A percentile compares a stretch with the other conserved stretches of the same genome.
These are phyloP conservation scores for Bombus difficillimus DNA, from an alignment of 1,140 invertebrate genomes.

Conservation along the genomic window DNA sequence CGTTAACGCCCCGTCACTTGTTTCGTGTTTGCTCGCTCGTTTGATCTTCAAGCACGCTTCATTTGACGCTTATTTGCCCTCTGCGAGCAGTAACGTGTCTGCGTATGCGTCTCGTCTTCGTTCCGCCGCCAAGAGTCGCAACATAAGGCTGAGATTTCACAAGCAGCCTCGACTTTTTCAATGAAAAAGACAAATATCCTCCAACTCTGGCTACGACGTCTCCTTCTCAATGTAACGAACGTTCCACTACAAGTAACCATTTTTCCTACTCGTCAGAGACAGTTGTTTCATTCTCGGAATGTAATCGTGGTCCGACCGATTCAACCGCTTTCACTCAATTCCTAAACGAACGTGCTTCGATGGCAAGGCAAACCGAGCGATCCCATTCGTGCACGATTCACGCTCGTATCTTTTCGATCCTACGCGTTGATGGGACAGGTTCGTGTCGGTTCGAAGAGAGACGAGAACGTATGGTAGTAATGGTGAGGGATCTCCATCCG, in stretches of 20 bases:
- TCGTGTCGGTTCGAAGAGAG: neutral
- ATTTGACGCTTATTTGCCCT: slow-evolving; percentile 79
- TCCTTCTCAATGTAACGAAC: neutral
- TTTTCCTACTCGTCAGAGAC: neutral
- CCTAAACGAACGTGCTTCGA: neutral
- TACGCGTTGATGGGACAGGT: neutral
- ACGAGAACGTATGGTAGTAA: neutral
- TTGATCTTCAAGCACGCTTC: slow-evolving; percentile 80
- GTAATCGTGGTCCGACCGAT: neutral
- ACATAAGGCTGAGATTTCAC: slow-evolving; percentile 64
- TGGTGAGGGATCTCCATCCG: slow-evolving; percentile 14
- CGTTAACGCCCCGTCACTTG: slow-evolving; percentile 79
- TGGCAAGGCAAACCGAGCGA: neutral
- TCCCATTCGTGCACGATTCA: neutral
- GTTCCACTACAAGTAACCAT: slow-evolving; percentile 21
- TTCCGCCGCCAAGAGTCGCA: slow-evolving; percentile 59
- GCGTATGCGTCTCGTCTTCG: slow-evolving; percentile 62
- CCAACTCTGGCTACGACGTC: neutral
- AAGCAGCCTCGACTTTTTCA: slow-evolving; percentile 27
- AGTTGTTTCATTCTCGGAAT: neutral
- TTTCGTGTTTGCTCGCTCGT: slow-evolving; percentile 81
- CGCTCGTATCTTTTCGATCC: too few species aligned
- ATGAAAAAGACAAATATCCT: slow-evolving; percentile 32
- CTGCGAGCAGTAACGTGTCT: slow-evolving; percentile 27
- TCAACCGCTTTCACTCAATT: neutral